Percentiles rank a stretch among this genome's conserved stretches.
phyloP scores from a whole-genome alignment of 2,113 vertebrate genomes.

The Arizona elegans region DNA sequence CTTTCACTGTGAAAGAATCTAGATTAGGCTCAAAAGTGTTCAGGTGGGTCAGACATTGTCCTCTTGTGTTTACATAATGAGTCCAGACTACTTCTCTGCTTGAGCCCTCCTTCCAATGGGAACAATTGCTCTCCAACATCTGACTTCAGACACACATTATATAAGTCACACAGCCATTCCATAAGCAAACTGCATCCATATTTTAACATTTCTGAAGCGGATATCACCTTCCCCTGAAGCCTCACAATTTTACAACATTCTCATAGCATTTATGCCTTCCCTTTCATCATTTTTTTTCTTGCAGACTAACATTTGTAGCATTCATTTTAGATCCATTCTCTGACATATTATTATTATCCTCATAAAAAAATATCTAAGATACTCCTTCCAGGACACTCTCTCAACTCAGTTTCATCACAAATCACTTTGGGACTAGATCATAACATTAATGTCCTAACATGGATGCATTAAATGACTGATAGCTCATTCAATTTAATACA shows the following conservation, averaged over 20 bases:
- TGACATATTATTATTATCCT: neutral
- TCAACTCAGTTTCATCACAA: neutral
- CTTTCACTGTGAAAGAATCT: neutral
- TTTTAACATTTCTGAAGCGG: neutral
- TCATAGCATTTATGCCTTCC: neutral
- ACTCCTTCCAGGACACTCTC: neutral
- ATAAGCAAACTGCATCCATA: neutral
- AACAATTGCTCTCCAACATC: neutral
- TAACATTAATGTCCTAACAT: neutral
- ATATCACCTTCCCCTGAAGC: neutral
- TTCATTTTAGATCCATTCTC: neutral
- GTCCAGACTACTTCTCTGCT: neutral
- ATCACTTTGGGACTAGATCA: neutral
- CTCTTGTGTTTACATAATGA: neutral
- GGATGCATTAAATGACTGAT: neutral
- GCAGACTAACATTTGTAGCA: neutral
- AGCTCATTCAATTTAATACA: neutral
- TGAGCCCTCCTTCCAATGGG: neutral
- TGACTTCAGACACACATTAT: neutral
- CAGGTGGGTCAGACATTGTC: neutral
- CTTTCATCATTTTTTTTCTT: neutral
- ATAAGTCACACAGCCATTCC: neutral
- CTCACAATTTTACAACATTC: neutral
- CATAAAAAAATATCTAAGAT: neutral
- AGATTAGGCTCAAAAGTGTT: neutral